Evolutionary conservation across 2,113 vertebrate species (phyloP).

Genomic region (Pseudois nayaur): DNA sequence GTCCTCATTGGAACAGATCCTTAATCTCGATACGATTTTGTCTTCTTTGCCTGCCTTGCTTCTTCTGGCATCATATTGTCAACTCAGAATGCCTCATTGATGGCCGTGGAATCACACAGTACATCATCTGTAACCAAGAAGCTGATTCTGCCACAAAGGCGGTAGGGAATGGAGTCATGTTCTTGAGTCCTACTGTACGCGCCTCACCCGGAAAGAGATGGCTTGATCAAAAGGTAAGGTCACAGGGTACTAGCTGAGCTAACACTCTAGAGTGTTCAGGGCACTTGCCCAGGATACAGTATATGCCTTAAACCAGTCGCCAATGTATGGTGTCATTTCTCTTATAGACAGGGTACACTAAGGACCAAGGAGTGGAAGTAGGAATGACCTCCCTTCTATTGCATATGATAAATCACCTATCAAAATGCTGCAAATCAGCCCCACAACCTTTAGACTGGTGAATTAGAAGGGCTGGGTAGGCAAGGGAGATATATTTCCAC

Average conservation of each 20-base stretch:
- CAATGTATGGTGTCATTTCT: not conserved
- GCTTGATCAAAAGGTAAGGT: not conserved
- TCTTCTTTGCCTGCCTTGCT: not conserved
- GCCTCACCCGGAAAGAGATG: not conserved
- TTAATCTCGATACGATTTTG: not conserved
- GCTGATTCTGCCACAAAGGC: not conserved
- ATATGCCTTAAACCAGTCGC: not conserved
- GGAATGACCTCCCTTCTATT: not conserved
- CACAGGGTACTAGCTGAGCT: not conserved
- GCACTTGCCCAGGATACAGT: not conserved
- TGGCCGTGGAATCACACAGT: not conserved
- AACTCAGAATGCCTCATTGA: not conserved
- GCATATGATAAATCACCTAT: not conserved
- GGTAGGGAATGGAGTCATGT: not conserved
- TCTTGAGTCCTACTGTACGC: not conserved
- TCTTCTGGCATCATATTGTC: not conserved
- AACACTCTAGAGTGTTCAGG: not conserved
- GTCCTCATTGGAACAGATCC: not conserved
- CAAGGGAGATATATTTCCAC: not conserved
- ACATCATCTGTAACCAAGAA: not conserved
- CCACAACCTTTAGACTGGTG: not conserved
- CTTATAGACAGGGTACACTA: not conserved
- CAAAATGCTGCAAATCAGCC: not conserved
- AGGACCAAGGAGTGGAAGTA: not conserved
- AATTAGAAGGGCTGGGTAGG: not conserved